Evolutionary conservation across 2,797 vertebrate species (phyloP).

Genomic region (Enteromius thamalakanensis): DNA sequence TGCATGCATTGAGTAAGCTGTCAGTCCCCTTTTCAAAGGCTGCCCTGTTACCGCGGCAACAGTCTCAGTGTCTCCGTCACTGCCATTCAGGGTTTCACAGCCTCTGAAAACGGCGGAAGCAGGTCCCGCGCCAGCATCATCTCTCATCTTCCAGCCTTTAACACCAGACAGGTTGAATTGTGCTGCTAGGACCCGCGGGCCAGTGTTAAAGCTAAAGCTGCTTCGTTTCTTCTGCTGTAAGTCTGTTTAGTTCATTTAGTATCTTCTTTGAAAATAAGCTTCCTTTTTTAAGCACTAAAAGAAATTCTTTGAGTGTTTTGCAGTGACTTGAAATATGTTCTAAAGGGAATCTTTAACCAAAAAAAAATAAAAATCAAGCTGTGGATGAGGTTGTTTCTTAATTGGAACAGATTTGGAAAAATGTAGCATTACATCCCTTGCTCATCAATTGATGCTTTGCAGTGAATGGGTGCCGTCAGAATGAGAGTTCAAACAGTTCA

Average conservation of each 20-base stretch:
- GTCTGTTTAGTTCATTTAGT: background rate
- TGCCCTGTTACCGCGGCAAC: conserved; percentile 55
- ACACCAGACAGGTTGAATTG: conserved; percentile 28
- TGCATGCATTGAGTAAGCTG: conserved; percentile 61
- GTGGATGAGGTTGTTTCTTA: background rate
- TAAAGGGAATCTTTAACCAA: background rate
- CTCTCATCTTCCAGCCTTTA: background rate
- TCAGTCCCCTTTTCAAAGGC: conserved; percentile 53
- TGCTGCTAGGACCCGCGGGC: background rate
- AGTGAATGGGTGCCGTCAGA: background rate
- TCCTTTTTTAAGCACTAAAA: background rate
- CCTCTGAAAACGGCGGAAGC: conserved; percentile 46
- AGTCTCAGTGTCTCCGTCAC: conserved; percentile 45
- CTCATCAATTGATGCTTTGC: background rate
- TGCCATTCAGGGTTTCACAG: conserved; percentile 51
- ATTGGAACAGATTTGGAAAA: background rate
- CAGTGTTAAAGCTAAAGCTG: background rate
- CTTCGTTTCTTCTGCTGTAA: background rate
- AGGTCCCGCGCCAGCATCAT: background rate
- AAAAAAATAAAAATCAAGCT: background rate
- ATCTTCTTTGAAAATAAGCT: background rate
- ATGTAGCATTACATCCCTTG: background rate
- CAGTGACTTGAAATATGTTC: background rate
- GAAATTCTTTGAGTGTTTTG: background rate
- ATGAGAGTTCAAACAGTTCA: background rate